These are phyloP conservation scores for Pelecanus crispus DNA, from an alignment of 2,113 vertebrate species.

Conservation along the genomic window DNA sequence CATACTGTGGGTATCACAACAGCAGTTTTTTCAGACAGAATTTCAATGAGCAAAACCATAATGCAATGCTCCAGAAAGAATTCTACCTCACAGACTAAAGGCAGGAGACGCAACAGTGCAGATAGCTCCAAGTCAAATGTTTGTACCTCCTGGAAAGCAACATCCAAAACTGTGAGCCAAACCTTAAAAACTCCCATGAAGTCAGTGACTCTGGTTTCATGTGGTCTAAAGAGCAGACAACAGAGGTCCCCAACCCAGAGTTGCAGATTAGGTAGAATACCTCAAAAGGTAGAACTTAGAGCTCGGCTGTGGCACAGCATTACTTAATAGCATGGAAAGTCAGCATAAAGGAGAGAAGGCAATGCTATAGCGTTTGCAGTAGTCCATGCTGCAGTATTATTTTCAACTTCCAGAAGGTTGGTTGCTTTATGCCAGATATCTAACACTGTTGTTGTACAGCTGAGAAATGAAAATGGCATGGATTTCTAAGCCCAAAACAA, in stretches of 20 bases:
- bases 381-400: neutral
- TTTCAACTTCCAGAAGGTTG: neutral
- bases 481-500: neutral
- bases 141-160: neutral
- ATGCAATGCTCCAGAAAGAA: neutral
- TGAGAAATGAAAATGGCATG: neutral
- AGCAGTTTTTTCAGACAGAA: neutral
- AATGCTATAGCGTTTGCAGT: neutral
- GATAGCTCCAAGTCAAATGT: neutral
- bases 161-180: neutral
- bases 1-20: neutral
- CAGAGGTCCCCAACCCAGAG: neutral
- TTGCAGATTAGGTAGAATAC: neutral
- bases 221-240: neutral
- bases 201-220: neutral
- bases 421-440: neutral
- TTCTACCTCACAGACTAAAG: neutral
- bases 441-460: neutral
- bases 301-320: neutral
- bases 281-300: neutral
- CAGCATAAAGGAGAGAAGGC: neutral
- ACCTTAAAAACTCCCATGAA: neutral
- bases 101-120: neutral
- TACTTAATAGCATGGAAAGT: neutral
- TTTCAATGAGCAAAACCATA: neutral